phyloP scores from a whole-genome alignment of 2,888 invertebrate species.

The Idaea straminata region DNA sequence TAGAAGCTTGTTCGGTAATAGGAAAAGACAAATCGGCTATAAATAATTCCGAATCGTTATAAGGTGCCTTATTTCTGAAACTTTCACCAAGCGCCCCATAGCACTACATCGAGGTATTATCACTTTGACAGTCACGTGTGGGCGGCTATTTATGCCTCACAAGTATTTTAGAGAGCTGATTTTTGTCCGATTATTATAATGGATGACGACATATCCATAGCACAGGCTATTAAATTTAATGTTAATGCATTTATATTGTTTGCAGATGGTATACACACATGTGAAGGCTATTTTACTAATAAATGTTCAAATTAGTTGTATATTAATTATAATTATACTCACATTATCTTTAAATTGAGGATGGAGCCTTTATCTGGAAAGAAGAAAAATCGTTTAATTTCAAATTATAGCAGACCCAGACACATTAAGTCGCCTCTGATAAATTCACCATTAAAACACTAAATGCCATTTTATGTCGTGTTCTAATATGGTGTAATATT shows the following conservation, averaged over 20 bases:
- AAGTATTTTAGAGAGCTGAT: slow-evolving; percentile 30
- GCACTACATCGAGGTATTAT: not conserved
- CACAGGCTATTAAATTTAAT: not conserved
- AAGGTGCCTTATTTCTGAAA: not conserved
- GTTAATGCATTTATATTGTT: not conserved
- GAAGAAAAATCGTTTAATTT: not conserved
- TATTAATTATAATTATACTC: not conserved
- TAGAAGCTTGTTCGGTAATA: not conserved
- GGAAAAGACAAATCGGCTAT: not conserved
- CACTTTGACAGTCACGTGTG: slow-evolving; percentile 26
- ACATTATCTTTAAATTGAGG: not conserved
- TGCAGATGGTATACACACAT: not conserved
- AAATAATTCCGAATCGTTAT: not conserved
- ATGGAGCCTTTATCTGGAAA: not conserved
- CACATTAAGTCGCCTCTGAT: too few species aligned
- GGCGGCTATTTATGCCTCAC: slow-evolving; percentile 43
- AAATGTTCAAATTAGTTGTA: too few species aligned
- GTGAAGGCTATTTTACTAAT: too few species aligned
- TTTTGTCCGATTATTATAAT: slow-evolving; percentile 34
- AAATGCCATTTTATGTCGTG: too few species aligned
- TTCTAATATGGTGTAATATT: too few species aligned
- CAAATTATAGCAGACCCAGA: too few species aligned
- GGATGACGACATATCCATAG: slow-evolving; percentile 2
- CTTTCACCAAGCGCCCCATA: slow-evolving; percentile 2
- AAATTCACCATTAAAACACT: too few species aligned